phyloP scores from a whole-genome alignment of 2,888 invertebrate genomes.

The Nymphalis polychloros region DNA sequence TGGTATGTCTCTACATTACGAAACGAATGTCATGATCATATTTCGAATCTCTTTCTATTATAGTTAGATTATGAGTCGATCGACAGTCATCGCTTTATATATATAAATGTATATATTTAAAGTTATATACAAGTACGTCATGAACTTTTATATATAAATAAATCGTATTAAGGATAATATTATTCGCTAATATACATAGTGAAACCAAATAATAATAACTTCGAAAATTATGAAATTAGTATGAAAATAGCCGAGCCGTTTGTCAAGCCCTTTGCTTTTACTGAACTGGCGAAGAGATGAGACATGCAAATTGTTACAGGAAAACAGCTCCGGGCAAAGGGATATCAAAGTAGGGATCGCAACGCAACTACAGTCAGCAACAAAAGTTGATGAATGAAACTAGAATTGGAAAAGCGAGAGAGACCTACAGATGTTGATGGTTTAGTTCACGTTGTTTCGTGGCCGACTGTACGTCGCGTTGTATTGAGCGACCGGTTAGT shows the following conservation, averaged over 20 bases:
- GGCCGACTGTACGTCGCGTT: slow-evolving; percentile 36
- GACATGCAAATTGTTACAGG: slow-evolving; percentile 44
- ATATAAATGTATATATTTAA: too few relatives aligned
- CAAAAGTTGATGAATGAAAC: slow-evolving; percentile 7
- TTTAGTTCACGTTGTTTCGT: not conserved
- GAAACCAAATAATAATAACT: not conserved
- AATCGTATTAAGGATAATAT: too few relatives aligned
- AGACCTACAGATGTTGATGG: not conserved
- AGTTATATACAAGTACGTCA: too few relatives aligned
- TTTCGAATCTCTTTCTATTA: too few relatives aligned
- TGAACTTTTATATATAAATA: too few relatives aligned
- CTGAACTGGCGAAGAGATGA: slow-evolving; percentile 6
- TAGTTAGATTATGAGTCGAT: too few relatives aligned
- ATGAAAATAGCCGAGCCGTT: slow-evolving; percentile 16
- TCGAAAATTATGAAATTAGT: not conserved
- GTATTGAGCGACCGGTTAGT: slow-evolving; percentile 73
- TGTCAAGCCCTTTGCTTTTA: slow-evolving; percentile 21
- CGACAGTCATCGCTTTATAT: too few relatives aligned
- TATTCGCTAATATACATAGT: too few relatives aligned
- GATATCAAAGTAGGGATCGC: slow-evolving; percentile 66
- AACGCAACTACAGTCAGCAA: slow-evolving; percentile 24
- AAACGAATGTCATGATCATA: too few relatives aligned
- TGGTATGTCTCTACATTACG: too few relatives aligned
- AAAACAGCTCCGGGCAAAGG: slow-evolving; percentile 68
- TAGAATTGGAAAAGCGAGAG: slow-evolving; percentile 23